Conservation (phyloP, 2,888 invertebrate genomes). For the Lacanobia oleracea region DNA sequence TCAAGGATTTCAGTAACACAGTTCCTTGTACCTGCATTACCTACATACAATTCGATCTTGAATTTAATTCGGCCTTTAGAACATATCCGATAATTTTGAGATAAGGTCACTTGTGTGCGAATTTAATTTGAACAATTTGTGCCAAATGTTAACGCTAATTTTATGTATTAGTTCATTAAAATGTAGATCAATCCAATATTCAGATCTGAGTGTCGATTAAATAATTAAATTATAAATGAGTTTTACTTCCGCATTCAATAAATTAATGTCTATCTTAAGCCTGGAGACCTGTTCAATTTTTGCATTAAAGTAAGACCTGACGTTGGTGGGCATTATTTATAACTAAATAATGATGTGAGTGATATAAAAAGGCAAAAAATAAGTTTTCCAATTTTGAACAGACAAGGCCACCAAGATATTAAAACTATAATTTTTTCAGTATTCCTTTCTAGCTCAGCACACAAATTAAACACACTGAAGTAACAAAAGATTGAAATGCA, state of each 20-base stretch:
- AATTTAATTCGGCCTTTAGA: constrained; percentile 38
- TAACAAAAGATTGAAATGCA: constrained; percentile 25
- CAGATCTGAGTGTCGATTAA: neutral
- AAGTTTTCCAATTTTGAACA: neutral
- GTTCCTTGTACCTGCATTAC: constrained; percentile 31
- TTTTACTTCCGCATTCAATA: constrained; percentile 10
- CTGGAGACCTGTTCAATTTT: neutral
- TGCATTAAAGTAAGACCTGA: neutral
- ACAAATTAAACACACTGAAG: neutral
- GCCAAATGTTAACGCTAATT: constrained; percentile 32
- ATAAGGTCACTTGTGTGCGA: constrained; percentile 49
- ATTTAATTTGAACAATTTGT: constrained; percentile 20
- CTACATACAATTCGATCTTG: constrained; percentile 28
- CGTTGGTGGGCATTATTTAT: too few species aligned
- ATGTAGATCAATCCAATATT: constrained; percentile 17
- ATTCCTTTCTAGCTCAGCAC: neutral
- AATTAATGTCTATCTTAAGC: neutral
- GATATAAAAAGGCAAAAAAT: too few species aligned
- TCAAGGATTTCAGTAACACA: constrained; percentile 46
- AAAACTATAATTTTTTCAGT: neutral
- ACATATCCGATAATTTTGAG: constrained; percentile 36
- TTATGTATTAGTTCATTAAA: constrained; percentile 36
- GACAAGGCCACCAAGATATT: neutral
- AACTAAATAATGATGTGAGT: too few species aligned
- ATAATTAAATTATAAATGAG: neutral